A percentile compares a stretch with the other conserved stretches of the same genome.
Conservation (phyloP, 53 echinoderm and acorn worm genomes). For the Crossaster papposus region DNA sequence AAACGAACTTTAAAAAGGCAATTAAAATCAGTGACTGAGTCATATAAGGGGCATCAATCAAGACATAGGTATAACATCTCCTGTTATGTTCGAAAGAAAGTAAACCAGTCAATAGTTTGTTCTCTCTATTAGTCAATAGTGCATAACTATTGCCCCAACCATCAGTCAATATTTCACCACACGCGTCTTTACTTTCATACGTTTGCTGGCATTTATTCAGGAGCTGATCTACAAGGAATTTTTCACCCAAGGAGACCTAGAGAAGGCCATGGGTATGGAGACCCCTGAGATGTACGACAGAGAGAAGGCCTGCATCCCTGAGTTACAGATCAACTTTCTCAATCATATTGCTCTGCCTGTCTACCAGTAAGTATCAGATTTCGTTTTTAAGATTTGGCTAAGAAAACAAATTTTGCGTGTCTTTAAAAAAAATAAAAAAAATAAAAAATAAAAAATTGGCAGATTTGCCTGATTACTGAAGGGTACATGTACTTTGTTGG, state of each 20-base stretch:
- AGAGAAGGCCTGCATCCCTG: slow-evolving; percentile 99
- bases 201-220: slow-evolving; percentile 41
- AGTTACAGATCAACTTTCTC: slow-evolving; percentile 95
- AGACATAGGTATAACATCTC: not conserved
- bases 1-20: no score
- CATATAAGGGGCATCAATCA: no score
- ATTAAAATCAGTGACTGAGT: no score
- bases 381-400: not conserved
- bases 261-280: slow-evolving; percentile 97
- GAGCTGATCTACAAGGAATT: slow-evolving; percentile 98
- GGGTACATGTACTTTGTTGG: no score
- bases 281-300: slow-evolving; percentile 98
- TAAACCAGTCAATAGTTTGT: not conserved
- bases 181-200: not conserved
- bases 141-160: not conserved
- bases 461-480: no score
- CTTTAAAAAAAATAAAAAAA: no score
- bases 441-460: no score
- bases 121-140: not conserved
- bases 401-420: no score
- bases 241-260: slow-evolving; percentile 97
- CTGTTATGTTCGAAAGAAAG: not conserved
- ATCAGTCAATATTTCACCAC: slow-evolving; percentile 6
- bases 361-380: slow-evolving; percentile 78
- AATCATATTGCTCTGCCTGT: slow-evolving; percentile 96